Conservation (phyloP, 2,888 invertebrate genomes). For the Augochlorella aurata region DNA sequence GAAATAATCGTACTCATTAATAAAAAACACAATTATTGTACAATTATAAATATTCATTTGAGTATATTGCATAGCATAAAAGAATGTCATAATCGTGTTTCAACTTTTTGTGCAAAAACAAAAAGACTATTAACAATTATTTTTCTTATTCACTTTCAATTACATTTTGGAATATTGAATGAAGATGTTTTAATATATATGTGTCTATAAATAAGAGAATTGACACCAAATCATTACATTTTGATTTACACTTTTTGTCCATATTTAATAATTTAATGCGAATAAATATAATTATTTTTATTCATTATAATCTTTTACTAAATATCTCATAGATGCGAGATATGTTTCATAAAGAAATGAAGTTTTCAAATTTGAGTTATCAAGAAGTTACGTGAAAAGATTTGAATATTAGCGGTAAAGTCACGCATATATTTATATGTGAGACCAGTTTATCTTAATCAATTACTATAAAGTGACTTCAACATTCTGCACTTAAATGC, state of each 20-base stretch:
- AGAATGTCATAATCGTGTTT: background rate
- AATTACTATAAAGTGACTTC: background rate
- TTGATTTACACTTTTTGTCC: background rate
- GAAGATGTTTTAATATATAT: background rate
- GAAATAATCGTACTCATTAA: background rate
- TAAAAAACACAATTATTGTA: background rate
- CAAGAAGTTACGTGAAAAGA: background rate
- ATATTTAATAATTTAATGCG: background rate
- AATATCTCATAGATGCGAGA: background rate
- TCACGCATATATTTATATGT: background rate
- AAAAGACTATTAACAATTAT: background rate
- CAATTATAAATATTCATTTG: background rate
- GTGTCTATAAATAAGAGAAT: background rate
- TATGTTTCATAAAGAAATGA: background rate
- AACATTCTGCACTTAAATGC: background rate
- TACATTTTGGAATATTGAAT: background rate
- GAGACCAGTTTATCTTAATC: background rate
- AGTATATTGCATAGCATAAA: background rate
- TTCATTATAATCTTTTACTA: background rate
- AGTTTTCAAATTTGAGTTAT: background rate
- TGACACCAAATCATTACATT: background rate
- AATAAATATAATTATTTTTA: background rate
- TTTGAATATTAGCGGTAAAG: constrained; percentile 27
- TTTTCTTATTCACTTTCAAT: background rate
- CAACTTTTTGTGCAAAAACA: background rate